Conservation (phyloP, 2,888 invertebrate species). For the Formica aserva region DNA sequence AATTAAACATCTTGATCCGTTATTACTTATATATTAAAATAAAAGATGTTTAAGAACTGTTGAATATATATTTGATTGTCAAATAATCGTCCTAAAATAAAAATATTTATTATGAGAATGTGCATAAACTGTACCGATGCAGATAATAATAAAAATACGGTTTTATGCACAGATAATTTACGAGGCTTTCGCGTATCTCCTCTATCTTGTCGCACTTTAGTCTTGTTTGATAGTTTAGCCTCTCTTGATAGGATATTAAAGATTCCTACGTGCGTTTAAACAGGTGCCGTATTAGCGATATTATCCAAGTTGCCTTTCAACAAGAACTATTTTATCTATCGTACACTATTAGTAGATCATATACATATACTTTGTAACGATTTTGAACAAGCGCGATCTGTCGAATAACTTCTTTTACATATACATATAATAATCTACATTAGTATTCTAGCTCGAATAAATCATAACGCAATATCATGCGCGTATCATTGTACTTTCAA, state of each 20-base stretch:
- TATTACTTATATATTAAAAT: constrained; percentile 8
- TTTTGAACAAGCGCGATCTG: constrained; percentile 43
- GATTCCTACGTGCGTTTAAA: constrained; percentile 5
- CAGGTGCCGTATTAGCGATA: constrained; percentile 15
- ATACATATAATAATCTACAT: constrained; percentile 33
- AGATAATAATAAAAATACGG: constrained; percentile 4
- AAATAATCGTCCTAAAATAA: background rate
- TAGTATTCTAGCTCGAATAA: constrained; percentile 45
- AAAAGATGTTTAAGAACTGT: background rate
- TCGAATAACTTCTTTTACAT: constrained; percentile 34
- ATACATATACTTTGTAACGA: constrained; percentile 35
- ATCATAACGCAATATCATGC: constrained; percentile 10
- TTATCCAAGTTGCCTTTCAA: constrained; percentile 44
- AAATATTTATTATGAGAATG: background rate
- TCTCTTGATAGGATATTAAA: constrained; percentile 5
- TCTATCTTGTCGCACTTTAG: background rate
- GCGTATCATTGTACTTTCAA: constrained; percentile 47
- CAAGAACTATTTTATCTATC: constrained; percentile 54
- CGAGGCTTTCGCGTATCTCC: background rate
- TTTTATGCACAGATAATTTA: constrained; percentile 24
- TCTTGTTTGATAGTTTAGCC: constrained; percentile 1
- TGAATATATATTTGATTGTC: background rate
- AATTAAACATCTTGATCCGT: background rate
- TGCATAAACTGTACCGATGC: background rate
- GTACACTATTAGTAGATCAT: constrained; percentile 31